Base-by-base conservation (phyloP, 1,140 invertebrate species). In the Zaprionus capensis region DNA sequence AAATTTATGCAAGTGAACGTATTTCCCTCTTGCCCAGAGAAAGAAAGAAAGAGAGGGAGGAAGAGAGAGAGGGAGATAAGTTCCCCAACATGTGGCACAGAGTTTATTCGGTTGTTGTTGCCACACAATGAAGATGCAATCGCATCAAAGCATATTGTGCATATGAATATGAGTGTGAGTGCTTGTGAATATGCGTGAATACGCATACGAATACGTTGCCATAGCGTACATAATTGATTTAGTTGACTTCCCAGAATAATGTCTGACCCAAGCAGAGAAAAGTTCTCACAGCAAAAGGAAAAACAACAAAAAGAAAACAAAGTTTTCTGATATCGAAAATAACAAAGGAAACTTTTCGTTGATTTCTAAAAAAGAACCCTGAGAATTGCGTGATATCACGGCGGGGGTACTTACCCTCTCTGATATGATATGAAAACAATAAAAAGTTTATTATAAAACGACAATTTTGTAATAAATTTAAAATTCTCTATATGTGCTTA, bases 1-100 rank as follows among this genome's bases (percentile, higher is more conserved):
- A 80, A 80, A 86, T 80, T 81, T 85, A 84, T 84, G 84, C 85
- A 82, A 86, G 80, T 67, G 72, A 82, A 87, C 69, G 82, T 64
- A 71, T 79, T 79, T 82, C 65, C 80, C 82, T 75, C 68, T 77
- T 78, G 71, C 72, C 71, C 67, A 65, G 24, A 53, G 2, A 20
- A 14, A 46, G 24, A 58, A 5, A 58, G 31, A 38, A 1, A 12
- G 7, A 56, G 66, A 62, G 15, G 38, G 2, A 22, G 5, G 38
- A 9, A 38, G 5, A 4, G 7, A 56, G 66, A 53, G 17, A 58
- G 9, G 28, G 14, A 46, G 28, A 61, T 69, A 31, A 57, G 61
- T 67, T 69, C 49, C 59, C 53, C 67, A 46, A 71, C 61, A 76
- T 76, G 61, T 71, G 68, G 44, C 73, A 71, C 55, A 65, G 61